Evolutionary conservation across 2,888 invertebrate genomes (phyloP).

Genomic region (Lasiommata megera): DNA sequence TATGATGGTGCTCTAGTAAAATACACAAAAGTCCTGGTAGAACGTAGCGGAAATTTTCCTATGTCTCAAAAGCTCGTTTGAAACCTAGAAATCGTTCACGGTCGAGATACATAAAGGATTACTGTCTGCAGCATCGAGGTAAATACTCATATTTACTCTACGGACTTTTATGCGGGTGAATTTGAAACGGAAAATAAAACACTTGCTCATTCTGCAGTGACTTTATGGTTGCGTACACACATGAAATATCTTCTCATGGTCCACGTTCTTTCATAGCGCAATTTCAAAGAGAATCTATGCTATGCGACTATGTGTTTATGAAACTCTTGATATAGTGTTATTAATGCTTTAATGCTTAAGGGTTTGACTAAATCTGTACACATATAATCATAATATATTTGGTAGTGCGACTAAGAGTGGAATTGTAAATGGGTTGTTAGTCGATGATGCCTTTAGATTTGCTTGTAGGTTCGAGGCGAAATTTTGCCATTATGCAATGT

Average conservation of each 20-base stretch:
- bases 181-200: constrained; percentile 16
- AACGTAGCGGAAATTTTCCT: neutral
- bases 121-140: constrained; percentile 11
- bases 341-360: too few relatives aligned
- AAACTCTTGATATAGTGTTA: too few relatives aligned
- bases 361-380: too few relatives aligned
- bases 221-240: constrained; percentile 8
- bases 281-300: neutral
- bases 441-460: too few relatives aligned
- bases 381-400: too few relatives aligned
- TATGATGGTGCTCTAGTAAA: too few relatives aligned
- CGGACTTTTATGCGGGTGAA: constrained; percentile 14
- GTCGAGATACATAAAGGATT: constrained; percentile 9
- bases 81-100: constrained; percentile 7
- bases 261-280: neutral
- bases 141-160: constrained; percentile 18
- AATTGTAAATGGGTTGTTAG: too few relatives aligned
- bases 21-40: neutral
- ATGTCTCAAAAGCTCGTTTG: neutral
- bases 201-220: constrained; percentile 9
- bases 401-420: too few relatives aligned
- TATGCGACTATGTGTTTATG: neutral
- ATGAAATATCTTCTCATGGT: neutral
- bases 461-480: too few relatives aligned
- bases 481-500: too few relatives aligned